Evolutionary conservation across 1,140 invertebrate genomes (phyloP).

Genomic region (Drosophila melanica): DNA sequence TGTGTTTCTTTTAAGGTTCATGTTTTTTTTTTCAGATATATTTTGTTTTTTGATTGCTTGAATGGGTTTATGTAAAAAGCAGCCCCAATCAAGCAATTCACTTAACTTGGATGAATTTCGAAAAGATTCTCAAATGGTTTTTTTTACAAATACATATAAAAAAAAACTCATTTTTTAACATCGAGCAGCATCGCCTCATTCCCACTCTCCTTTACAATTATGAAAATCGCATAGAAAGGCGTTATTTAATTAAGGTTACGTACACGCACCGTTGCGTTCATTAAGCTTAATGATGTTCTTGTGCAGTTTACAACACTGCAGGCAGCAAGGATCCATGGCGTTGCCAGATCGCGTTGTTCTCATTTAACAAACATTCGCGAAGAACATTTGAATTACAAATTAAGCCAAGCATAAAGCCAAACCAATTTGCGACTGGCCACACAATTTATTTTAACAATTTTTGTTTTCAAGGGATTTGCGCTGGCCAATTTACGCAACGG

Average conservation of each 20-base stretch:
- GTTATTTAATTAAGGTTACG: not conserved
- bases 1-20: not conserved
- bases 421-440: slow-evolving; percentile 67
- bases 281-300: not conserved
- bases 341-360: slow-evolving; percentile 38
- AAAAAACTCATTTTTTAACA: too few species aligned
- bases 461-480: slow-evolving; percentile 68
- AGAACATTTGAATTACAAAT: slow-evolving; percentile 77
- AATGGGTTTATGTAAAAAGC: too few species aligned
- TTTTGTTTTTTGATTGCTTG: not conserved
- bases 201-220: too few species aligned
- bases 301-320: not conserved
- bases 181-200: too few species aligned
- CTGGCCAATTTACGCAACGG: slow-evolving; percentile 57
- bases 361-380: slow-evolving; percentile 49
- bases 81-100: too few species aligned
- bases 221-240: slow-evolving; percentile 1
- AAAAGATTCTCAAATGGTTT: too few species aligned
- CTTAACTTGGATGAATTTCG: too few species aligned
- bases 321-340: slow-evolving; percentile 15
- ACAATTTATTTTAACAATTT: slow-evolving; percentile 76
- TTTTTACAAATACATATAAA: too few species aligned
- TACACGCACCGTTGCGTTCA: not conserved
- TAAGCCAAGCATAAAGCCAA: slow-evolving; percentile 66
- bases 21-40: not conserved